phyloP scores from a whole-genome alignment of 2,888 invertebrate species.

The Malthinus seriepunctatus region DNA sequence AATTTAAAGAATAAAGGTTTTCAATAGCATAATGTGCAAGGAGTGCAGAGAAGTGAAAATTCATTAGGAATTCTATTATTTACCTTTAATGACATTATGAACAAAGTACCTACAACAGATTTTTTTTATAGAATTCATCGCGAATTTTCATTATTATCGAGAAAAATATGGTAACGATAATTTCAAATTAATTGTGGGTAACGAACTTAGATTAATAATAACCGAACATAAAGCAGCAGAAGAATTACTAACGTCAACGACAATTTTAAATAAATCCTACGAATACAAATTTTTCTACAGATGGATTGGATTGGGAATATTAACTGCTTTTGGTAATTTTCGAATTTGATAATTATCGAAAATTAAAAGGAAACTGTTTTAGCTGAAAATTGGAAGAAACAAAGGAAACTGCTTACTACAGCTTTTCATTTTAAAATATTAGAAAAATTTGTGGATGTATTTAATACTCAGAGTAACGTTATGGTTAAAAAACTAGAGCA shows the following conservation, averaged over 20 bases:
- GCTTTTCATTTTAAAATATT: conserved; percentile 79
- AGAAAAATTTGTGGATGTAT: conserved; percentile 70
- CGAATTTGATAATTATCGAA: background rate
- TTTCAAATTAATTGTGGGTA: background rate
- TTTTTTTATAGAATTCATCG: background rate
- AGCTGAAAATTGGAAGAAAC: conserved; percentile 65
- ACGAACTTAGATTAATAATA: background rate
- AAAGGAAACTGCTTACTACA: conserved; percentile 74
- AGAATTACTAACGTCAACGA: background rate
- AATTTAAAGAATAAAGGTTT: no score
- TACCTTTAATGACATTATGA: no score
- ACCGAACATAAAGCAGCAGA: background rate
- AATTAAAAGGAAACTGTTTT: background rate
- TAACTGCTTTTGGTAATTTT: background rate
- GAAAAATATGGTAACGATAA: background rate
- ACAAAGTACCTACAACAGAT: no score
- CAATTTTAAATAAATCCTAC: background rate
- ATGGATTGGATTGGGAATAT: background rate
- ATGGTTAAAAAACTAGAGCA: conserved; percentile 59
- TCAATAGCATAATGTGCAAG: no score
- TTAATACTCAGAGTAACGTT: conserved; percentile 65
- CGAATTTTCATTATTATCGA: background rate
- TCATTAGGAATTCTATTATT: no score
- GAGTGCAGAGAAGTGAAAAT: no score
- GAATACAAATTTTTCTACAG: background rate